A percentile compares a stretch with the other conserved stretches of the same genome.
These are phyloP conservation scores for Unio pictorum DNA, from an alignment of 2,888 invertebrate species.

Conservation along the genomic window DNA sequence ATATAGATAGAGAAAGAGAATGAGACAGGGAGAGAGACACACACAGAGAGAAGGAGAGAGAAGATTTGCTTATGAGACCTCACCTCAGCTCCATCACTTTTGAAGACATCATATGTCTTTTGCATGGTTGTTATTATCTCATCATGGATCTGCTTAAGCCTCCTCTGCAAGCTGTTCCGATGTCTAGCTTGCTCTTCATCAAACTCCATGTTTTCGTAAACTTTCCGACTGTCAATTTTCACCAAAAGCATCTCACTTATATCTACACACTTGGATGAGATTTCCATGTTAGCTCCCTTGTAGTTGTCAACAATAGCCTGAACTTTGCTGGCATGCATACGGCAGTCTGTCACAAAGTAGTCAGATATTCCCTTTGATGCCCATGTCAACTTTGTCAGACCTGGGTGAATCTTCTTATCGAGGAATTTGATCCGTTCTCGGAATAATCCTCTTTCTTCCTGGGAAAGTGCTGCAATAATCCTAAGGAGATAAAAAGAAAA, in stretches of 20 bases:
- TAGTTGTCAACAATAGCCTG: conserved; percentile 86
- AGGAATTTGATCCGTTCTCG: conserved; percentile 79
- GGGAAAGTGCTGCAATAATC: conserved; percentile 82
- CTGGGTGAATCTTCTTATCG: conserved; percentile 73
- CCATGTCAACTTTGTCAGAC: conserved; percentile 72
- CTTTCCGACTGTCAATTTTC: conserved; percentile 68
- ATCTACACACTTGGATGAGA: conserved; percentile 66
- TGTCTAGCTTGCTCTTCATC: conserved; percentile 68
- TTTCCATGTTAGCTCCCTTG: conserved; percentile 81
- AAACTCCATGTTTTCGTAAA: conserved; percentile 71
- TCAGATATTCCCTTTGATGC: conserved; percentile 69
- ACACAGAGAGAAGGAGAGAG: too few relatives aligned
- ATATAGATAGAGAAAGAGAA: too few relatives aligned
- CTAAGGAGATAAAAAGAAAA: conserved; percentile 60
- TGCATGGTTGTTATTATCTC: conserved; percentile 67
- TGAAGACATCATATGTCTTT: conserved; percentile 68
- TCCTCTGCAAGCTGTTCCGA: conserved; percentile 73
- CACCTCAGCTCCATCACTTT: conserved; percentile 65
- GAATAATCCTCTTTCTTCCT: conserved; percentile 84
- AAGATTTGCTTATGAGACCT: not conserved
- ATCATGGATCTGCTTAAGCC: conserved; percentile 63
- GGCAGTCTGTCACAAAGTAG: conserved; percentile 70
- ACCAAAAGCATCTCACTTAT: conserved; percentile 70
- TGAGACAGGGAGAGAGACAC: too few relatives aligned
- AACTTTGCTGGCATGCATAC: conserved; percentile 67